phyloP scores from a whole-genome alignment of 1,140 invertebrate genomes.

The Bombus ignitus region DNA sequence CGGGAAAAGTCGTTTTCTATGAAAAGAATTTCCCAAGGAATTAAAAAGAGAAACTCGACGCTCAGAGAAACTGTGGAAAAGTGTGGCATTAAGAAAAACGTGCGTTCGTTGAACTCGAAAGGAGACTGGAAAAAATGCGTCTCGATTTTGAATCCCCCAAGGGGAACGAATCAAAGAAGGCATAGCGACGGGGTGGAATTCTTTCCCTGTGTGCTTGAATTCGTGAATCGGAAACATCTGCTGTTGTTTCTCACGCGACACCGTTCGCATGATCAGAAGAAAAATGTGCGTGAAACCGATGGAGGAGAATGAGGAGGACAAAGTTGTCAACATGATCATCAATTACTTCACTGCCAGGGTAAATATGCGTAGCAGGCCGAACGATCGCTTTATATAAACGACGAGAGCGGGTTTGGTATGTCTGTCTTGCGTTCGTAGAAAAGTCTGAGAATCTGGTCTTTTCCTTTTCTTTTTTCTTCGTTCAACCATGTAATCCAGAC shows the following conservation, averaged over 20 bases:
- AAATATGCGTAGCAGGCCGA: constrained; percentile 61
- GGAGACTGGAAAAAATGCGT: too few relatives aligned
- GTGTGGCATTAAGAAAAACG: not conserved
- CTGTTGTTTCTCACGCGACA: constrained; percentile 25
- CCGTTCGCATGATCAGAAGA: constrained; percentile 49
- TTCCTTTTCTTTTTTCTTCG: not conserved
- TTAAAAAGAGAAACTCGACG: not conserved
- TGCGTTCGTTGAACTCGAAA: not conserved
- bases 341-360: constrained; percentile 79
- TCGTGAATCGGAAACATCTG: constrained; percentile 16
- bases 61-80: not conserved
- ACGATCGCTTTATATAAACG: not conserved
- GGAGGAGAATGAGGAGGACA: constrained; percentile 76
- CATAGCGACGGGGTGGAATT: not conserved
- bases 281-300: constrained; percentile 75
- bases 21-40: too few relatives aligned
- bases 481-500: too few relatives aligned
- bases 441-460: not conserved
- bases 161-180: not conserved
- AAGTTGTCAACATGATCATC: constrained; percentile 78
- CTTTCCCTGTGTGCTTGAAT: not conserved
- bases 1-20: too few relatives aligned
- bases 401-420: not conserved
- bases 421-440: not conserved
- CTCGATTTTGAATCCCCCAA: not conserved